A percentile compares a stretch with the other conserved stretches of the same genome.
Conservation (phyloP, 2,797 vertebrate genomes). For the Pangasius mekongensis region DNA sequence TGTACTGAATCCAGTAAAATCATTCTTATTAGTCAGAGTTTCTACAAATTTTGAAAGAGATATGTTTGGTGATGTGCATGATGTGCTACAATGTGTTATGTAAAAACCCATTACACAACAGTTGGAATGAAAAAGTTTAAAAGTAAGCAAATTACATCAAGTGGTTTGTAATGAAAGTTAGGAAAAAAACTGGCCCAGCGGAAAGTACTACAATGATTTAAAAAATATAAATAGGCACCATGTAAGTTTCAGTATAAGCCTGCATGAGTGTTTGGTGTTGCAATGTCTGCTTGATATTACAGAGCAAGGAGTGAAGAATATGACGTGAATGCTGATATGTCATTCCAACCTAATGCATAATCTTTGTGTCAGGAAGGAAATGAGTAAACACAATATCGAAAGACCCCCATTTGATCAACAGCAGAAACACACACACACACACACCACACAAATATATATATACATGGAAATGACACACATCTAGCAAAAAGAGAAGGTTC, state of each 20-base stretch:
- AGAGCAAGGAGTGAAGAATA: not conserved
- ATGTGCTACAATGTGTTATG: not conserved
- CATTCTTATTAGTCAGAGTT: not conserved
- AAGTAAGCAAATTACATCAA: not conserved
- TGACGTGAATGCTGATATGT: constrained; percentile 1
- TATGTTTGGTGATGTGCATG: not conserved
- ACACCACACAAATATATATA: not conserved
- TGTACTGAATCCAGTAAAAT: not conserved
- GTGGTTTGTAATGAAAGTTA: not conserved
- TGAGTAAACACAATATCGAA: constrained; percentile 2
- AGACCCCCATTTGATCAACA: not conserved
- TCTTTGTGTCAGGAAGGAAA: constrained; percentile 2
- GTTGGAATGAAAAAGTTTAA: not conserved
- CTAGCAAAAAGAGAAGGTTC: not conserved
- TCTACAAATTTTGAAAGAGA: not conserved
- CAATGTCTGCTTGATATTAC: not conserved
- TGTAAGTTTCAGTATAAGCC: not conserved
- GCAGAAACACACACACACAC: not conserved
- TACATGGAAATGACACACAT: not conserved
- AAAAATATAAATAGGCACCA: not conserved
- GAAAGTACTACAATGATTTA: not conserved
- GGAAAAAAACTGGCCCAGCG: not conserved
- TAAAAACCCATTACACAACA: not conserved
- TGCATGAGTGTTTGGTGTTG: not conserved
- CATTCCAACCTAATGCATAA: constrained; percentile 12